Percentiles rank a stretch among this genome's conserved stretches.
Conservation (phyloP, 2,888 invertebrate genomes). For the Arenicola marina region DNA sequence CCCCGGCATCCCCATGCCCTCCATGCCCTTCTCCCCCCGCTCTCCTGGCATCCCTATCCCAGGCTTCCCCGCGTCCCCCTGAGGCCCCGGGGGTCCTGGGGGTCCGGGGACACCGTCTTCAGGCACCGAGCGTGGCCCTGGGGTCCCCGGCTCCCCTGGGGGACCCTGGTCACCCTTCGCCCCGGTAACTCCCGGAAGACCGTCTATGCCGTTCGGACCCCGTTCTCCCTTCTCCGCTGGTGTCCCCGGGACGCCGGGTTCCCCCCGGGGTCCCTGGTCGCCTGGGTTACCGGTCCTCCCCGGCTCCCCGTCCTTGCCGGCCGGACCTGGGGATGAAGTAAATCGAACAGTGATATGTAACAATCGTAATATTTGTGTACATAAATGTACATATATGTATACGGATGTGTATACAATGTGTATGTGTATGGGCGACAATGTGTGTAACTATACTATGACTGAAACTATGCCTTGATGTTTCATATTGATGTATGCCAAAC, state of each 20-base stretch:
- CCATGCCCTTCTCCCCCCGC: constrained; percentile 45
- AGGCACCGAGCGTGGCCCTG: no score
- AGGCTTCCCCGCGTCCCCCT: constrained; percentile 16
- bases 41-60: constrained; percentile 37
- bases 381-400: no score
- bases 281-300: neutral
- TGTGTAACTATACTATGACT: no score
- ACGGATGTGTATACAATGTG: no score
- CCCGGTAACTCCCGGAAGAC: neutral
- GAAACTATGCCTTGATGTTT: no score
- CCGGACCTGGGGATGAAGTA: no score
- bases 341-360: no score
- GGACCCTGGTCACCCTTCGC: neutral
- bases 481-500: no score
- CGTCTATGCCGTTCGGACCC: constrained; percentile 6
- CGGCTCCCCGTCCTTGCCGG: neutral
- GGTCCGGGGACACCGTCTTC: no score
- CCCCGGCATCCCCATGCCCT: constrained; percentile 13
- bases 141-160: constrained; percentile 14
- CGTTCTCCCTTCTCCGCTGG: constrained; percentile 2
- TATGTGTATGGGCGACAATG: no score
- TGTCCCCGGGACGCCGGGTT: constrained; percentile 6
- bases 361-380: no score
- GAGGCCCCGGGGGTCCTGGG: neutral
- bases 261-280: neutral